A percentile compares a stretch with the other conserved stretches of the same genome.
These are phyloP conservation scores for Anser brachyrhynchus DNA, from an alignment of 2,113 vertebrate genomes.

Conservation along the genomic window DNA sequence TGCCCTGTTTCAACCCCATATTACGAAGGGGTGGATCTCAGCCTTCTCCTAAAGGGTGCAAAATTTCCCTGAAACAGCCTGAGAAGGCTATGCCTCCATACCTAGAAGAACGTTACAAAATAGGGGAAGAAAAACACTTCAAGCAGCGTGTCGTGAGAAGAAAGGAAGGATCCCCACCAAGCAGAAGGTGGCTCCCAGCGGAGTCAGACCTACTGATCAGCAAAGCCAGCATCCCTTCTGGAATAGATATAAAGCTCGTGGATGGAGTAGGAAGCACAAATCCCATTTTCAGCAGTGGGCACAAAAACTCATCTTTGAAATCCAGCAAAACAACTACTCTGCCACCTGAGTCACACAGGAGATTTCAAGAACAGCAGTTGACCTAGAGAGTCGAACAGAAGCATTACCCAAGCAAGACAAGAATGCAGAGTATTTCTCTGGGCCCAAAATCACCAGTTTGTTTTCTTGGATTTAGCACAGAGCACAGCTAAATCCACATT, in stretches of 20 bases:
- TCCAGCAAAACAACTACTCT: background rate
- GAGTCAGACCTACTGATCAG: background rate
- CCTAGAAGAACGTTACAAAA: background rate
- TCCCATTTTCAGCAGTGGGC: background rate
- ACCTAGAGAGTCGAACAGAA: background rate
- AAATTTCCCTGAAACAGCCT: background rate
- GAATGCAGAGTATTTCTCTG: background rate
- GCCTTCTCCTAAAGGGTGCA: background rate
- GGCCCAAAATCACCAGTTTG: background rate
- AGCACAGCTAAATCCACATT: background rate
- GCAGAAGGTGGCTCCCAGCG: background rate
- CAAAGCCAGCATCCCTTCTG: background rate
- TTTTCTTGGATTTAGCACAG: background rate
- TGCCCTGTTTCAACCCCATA: background rate
- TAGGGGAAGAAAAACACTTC: background rate
- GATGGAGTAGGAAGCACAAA: background rate
- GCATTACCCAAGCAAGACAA: background rate
- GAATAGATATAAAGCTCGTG: rapidly evolving
- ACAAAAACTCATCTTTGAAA: background rate
- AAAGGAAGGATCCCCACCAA: background rate
- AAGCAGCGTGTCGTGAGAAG: background rate
- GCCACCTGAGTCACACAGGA: background rate
- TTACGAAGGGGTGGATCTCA: background rate
- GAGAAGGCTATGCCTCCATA: background rate
- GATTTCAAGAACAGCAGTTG: background rate